These are phyloP conservation scores for Lysandra bellargus DNA, from an alignment of 2,888 invertebrate species.

Conservation along the genomic window DNA sequence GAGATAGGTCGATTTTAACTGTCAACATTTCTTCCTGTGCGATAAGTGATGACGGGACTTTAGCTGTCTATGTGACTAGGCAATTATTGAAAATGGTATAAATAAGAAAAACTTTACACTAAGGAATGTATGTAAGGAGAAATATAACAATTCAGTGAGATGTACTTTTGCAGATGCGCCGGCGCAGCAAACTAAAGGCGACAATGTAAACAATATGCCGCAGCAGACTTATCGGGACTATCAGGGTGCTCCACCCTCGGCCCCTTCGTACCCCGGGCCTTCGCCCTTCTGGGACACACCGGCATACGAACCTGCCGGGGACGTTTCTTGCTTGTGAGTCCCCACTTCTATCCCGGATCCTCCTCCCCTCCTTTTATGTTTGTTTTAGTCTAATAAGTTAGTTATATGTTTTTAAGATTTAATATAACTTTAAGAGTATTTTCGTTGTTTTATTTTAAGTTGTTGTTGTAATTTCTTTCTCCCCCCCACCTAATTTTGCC, in stretches of 20 bases:
- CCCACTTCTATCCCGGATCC: slow-evolving; percentile 60
- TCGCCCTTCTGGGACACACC: slow-evolving; percentile 67
- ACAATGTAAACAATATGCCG: slow-evolving; percentile 79
- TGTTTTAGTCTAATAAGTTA: slow-evolving; percentile 27
- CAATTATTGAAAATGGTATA: no score
- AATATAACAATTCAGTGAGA: slow-evolving; percentile 40
- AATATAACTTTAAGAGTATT: slow-evolving; percentile 32
- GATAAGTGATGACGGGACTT: no score
- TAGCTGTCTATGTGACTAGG: no score
- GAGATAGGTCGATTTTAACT: no score
- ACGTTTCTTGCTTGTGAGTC: slow-evolving; percentile 79
- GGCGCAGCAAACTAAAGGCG: slow-evolving; percentile 69
- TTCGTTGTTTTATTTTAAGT: slow-evolving; percentile 31
- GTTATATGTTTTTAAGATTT: slow-evolving; percentile 9
- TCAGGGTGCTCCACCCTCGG: slow-evolving; percentile 60
- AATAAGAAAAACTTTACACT: no score
- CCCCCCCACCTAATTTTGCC: slow-evolving; percentile 30
- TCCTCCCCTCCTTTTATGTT: slow-evolving; percentile 41
- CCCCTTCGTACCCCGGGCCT: slow-evolving; percentile 63
- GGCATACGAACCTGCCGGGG: slow-evolving; percentile 74
- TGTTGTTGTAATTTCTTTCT: slow-evolving; percentile 27
- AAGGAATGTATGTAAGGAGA: no score
- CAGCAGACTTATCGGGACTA: slow-evolving; percentile 70
- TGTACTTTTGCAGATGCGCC: slow-evolving; percentile 71
- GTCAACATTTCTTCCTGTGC: no score